Evolutionary conservation across 1,140 invertebrate genomes (phyloP), one percentile per base, ranked within the genome.

Genomic region (Saxidomus purpurata): DNA sequence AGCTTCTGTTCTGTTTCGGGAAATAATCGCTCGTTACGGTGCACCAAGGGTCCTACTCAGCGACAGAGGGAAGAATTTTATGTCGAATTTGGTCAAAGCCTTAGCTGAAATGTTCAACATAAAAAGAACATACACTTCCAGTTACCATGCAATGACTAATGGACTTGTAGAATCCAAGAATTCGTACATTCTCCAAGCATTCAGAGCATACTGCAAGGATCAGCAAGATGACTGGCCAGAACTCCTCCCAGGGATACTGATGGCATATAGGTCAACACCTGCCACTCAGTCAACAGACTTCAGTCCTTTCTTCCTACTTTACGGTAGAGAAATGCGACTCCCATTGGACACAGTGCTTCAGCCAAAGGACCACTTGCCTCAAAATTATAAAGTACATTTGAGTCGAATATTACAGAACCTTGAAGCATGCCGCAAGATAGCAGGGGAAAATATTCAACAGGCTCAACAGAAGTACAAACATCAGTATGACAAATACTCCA

Each of bases 1-100:
- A 22, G 90, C 84, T 1, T 52, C 59, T n/a, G 69, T 90, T 49
- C 79, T 92, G 6, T 93, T 87, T 55, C 59, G 52, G 22, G 82
- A 93, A 49, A 89, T 93, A 2, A 90, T 92, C 77, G 69, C 74
- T 13, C 19, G 80, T n/a, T 92, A 86, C 83, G 92, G 92, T 31
- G 85, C 76, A 22, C 90, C 91, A 69, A 38, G 77, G 59, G 31
- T 63, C 4, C 38, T 92, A 13, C 15, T 92, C 0, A 40, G 52
- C 74, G 90, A 93, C 31, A 36, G 91, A 76, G 90, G 92, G 17
- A 15, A 47, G 88, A 13, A 92, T 93, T 67, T n/a, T n/a, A 82
- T 90, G 69, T 91, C 86, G 11, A 87, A 89, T 55, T 52, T 93
- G 31, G 91, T 93, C 34, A n/a, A n/a, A n/a, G n/a, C n/a, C n/a